These are phyloP conservation scores for Penaeus japonicus DNA, from an alignment of 1,140 invertebrate genomes.

Conservation along the genomic window DNA sequence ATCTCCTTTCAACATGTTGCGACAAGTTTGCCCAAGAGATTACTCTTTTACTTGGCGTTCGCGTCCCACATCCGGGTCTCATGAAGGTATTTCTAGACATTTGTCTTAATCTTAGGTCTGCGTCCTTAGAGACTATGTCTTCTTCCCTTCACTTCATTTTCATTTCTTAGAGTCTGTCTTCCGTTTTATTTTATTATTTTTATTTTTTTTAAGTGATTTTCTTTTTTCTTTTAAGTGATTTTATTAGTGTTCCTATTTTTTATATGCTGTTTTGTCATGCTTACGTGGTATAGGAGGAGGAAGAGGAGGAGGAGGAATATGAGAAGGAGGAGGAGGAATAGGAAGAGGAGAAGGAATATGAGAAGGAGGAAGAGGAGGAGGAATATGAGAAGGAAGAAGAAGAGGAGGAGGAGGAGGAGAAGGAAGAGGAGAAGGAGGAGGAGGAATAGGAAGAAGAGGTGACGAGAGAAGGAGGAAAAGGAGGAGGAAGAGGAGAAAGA, in stretches of 20 bases:
- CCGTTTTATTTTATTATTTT: too few species aligned
- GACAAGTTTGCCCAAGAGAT: too few species aligned
- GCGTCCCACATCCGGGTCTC: too few species aligned
- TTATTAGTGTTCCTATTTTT: neutral
- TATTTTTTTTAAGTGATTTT: too few species aligned
- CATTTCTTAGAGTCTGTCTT: too few species aligned
- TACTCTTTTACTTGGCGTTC: too few species aligned
- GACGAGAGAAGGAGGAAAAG: neutral
- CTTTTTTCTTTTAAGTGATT: too few species aligned
- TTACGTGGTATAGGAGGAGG: neutral
- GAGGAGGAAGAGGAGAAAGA: neutral
- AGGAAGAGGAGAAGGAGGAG: neutral
- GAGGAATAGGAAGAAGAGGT: neutral
- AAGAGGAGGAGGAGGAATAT: neutral
- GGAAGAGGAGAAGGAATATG: neutral
- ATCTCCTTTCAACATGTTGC: too few species aligned
- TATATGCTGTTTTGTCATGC: neutral
- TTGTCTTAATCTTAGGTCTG: too few species aligned
- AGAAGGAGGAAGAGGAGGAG: neutral
- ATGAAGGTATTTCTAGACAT: too few species aligned
- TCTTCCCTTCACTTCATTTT: too few species aligned
- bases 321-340: neutral
- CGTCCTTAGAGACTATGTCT: too few species aligned
- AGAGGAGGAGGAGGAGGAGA: neutral
- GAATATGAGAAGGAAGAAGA: neutral